Evolutionary conservation across 2,797 vertebrate species (phyloP).

Genomic region (Rallus crepitans): DNA sequence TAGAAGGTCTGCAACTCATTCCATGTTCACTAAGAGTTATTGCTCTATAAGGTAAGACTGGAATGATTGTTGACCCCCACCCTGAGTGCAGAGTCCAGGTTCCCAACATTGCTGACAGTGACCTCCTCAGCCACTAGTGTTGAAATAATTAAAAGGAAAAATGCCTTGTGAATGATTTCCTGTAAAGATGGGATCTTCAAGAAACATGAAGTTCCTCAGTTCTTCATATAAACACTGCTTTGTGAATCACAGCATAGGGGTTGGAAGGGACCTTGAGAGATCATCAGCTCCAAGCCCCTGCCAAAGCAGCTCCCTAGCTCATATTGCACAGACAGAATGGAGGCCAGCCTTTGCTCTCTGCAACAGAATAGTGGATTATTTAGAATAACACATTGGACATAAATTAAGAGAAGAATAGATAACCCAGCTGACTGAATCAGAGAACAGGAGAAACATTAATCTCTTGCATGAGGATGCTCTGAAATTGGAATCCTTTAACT

Average conservation of each 20-base stretch:
- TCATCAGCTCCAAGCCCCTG: too few species aligned
- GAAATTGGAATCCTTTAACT: conserved; percentile 18
- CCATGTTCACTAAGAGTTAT: conserved; percentile 31
- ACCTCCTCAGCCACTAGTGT: background rate
- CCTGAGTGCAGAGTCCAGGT: background rate
- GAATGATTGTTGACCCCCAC: background rate
- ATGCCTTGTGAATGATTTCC: background rate
- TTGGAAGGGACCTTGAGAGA: too few species aligned
- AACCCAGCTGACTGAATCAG: background rate
- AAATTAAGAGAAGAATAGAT: background rate
- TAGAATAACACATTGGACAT: background rate
- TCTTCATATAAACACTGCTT: background rate
- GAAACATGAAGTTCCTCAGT: background rate
- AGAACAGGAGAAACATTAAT: background rate
- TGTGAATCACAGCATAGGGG: background rate
- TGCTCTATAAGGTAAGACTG: conserved; percentile 29
- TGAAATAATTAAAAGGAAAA: background rate
- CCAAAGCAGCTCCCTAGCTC: too few species aligned
- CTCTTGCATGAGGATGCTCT: background rate
- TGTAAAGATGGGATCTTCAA: background rate
- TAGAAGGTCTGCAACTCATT: conserved; percentile 19
- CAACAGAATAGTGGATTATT: background rate
- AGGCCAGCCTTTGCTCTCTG: background rate
- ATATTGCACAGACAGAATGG: background rate
- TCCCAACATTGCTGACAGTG: background rate